Percentiles rank a stretch among this genome's conserved stretches.
Conservation (phyloP, 2,113 vertebrate genomes). For the Anser brachyrhynchus region DNA sequence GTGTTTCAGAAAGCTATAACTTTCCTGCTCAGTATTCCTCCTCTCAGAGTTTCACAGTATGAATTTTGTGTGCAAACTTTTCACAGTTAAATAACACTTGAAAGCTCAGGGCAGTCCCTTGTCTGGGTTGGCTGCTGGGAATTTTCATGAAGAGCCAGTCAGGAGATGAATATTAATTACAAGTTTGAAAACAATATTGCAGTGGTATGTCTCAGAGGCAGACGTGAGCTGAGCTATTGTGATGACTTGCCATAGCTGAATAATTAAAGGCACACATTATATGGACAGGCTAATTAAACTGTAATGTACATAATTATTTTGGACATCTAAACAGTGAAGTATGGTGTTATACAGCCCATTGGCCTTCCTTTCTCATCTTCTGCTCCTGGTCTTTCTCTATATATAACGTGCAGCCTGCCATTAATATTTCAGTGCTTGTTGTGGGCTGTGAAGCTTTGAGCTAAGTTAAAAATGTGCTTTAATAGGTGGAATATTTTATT, state of each 20-base stretch:
- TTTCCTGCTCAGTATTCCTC: not conserved
- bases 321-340: not conserved
- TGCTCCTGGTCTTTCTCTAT: not conserved
- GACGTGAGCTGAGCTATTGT: not conserved
- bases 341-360: not conserved
- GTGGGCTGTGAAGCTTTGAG: not conserved
- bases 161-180: not conserved
- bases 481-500: not conserved
- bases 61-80: not conserved
- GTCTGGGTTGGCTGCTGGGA: not conserved
- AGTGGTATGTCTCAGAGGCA: not conserved
- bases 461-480: not conserved
- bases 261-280: not conserved
- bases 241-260: not conserved
- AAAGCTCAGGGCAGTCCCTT: not conserved
- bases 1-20: not conserved
- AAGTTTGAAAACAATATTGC: not conserved
- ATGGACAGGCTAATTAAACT: not conserved
- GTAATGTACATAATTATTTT: not conserved
- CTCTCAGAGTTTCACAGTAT: not conserved
- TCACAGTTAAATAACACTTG: not conserved
- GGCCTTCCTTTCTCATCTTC: not conserved
- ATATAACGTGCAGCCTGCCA: not conserved
- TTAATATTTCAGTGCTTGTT: not conserved
- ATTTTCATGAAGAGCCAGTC: not conserved